Evolutionary conservation across 2,888 invertebrate genomes (phyloP).

Genomic region (Aricia artaxerxes): DNA sequence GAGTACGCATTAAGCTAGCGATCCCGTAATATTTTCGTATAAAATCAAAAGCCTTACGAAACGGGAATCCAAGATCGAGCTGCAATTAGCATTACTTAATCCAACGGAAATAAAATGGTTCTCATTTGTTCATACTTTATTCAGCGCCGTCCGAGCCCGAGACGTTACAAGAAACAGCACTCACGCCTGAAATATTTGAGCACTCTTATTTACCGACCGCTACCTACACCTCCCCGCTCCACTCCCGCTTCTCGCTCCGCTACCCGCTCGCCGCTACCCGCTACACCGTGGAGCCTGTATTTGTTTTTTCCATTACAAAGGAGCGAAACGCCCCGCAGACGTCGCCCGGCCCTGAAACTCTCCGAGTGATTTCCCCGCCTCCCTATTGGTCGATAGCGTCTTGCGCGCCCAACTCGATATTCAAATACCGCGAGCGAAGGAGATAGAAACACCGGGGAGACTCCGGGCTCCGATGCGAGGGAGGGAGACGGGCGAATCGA

Average conservation of each 20-base stretch:
- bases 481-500: constrained; percentile 51
- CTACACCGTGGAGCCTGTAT: constrained; percentile 55
- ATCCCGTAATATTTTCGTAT: background rate
- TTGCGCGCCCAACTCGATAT: constrained; percentile 61
- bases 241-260: constrained; percentile 36
- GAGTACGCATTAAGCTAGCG: background rate
- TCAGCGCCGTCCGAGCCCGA: constrained; percentile 72
- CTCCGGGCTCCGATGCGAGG: constrained; percentile 25
- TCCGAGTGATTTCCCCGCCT: constrained; percentile 65
- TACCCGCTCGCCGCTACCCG: constrained; percentile 44
- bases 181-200: constrained; percentile 73
- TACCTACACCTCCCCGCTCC: constrained; percentile 46
- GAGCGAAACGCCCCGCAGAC: constrained; percentile 66
- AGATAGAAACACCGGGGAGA: constrained; percentile 46
- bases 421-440: constrained; percentile 50
- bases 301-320: constrained; percentile 78
- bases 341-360: constrained; percentile 60
- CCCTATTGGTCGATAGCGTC: constrained; percentile 59
- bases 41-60: background rate
- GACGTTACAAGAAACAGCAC: constrained; percentile 77
- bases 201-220: constrained; percentile 63
- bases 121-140: constrained; percentile 64
- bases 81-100: background rate
- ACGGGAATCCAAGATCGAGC: background rate
- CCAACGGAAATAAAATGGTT: constrained; percentile 22